Base-by-base conservation (phyloP, 2,113 vertebrate species). In the Triplophysa dalaica region DNA sequence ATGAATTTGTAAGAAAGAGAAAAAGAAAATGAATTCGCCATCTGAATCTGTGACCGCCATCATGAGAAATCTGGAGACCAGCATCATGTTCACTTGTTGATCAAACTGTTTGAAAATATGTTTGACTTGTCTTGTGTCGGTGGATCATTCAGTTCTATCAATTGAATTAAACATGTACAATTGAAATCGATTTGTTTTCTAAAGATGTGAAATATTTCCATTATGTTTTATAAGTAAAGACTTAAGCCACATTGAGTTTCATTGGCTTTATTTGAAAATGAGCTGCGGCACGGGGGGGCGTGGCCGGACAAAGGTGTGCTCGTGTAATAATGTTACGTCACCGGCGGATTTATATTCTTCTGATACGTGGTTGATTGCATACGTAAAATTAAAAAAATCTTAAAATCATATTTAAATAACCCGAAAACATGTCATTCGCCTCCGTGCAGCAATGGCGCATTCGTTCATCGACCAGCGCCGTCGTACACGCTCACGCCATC, bases 201-300 rank as follows among this genome's bases (percentile, higher is more conserved):
- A 86, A 89, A 87, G 83, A 88, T 91, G 85, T 90, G 87, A 92
- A 89, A 82, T 91, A 90, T 90, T 91, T 87, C 87, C 89, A 89
- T 88, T 88, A 86, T 90, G 89, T 92, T 93, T 92, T 92, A 82
- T 92, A 87, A 85, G 84, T 87, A 92, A 91, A 83, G 82, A 90
- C 89, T 88, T 88, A 89, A 90, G 89, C 90, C 85, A 84, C 88
- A 91, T 87, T 84, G 86, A 88, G 90, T 88, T 91, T 81, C 91
- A 87, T 90, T 90, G 89, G 89, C 89, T 89, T 91, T 92, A 81
- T 90, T 90, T 89, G 82, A 87, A 82, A 81, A 69, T 22, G 41
- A 50, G 56, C 77, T 45, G 12, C 12, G 2, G 21, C 43, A 14
- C 21, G 21, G 8, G 8, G 29, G 52, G 70, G 52, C 29, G 29